Evolutionary conservation across 2,797 vertebrate genomes (phyloP).

Genomic region (Mus spretus): DNA sequence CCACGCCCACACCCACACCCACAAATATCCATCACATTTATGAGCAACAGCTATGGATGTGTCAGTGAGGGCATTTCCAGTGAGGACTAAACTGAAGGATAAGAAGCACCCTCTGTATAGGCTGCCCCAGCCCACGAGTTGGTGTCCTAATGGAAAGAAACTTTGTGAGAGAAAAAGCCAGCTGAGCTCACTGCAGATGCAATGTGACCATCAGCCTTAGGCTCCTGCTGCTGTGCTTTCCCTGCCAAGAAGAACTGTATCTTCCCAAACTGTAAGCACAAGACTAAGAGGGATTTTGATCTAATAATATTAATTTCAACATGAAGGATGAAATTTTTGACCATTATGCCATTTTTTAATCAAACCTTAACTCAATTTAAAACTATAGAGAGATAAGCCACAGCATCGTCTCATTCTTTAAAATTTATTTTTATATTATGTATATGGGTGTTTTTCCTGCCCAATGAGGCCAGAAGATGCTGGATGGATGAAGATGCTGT

Average conservation of each 20-base stretch:
- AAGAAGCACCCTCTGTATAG: neutral
- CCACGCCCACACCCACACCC: too few species aligned
- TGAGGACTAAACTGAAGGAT: neutral
- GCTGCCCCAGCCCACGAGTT: neutral
- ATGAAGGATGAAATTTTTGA: conserved; percentile 39
- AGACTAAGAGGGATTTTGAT: conserved; percentile 68
- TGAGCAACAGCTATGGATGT: neutral
- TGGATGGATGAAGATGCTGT: neutral
- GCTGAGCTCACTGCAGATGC: neutral
- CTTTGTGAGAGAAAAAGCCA: neutral
- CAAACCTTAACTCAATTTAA: conserved; percentile 61
- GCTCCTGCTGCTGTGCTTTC: neutral
- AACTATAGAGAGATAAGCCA: neutral
- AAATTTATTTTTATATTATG: neutral
- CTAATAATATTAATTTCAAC: conserved; percentile 76
- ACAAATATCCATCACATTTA: neutral
- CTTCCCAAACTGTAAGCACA: neutral
- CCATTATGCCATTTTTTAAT: conserved; percentile 60
- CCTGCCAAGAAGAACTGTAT: neutral
- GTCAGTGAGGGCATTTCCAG: neutral
- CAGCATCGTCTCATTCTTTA: neutral
- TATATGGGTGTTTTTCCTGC: neutral
- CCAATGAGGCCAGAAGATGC: neutral
- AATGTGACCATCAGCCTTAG: neutral
- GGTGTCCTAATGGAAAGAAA: neutral